Percentiles rank a stretch among this genome's conserved stretches.
phyloP scores from a whole-genome alignment of 2,888 invertebrate genomes.

The Sphaerolaimus hirsutus region DNA sequence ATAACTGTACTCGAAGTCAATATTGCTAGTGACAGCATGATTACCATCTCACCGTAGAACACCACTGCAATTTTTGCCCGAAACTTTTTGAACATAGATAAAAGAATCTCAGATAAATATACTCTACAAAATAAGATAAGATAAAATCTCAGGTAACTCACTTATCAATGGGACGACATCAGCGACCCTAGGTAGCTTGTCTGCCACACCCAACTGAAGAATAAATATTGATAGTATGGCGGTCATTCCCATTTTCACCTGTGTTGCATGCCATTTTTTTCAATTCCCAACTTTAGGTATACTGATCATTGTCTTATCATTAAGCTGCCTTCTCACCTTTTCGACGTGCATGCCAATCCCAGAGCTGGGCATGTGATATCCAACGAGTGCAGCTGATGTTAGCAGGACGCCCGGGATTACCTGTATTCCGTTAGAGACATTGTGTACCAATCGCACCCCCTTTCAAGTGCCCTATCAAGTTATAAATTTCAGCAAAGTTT shows the following conservation, averaged over 20 bases:
- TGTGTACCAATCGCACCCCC: background rate
- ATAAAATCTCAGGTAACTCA: background rate
- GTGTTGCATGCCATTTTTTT: background rate
- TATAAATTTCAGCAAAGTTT: too few relatives aligned
- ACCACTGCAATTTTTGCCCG: conserved; percentile 2
- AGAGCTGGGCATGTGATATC: conserved; percentile 6
- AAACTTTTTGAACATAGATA: too few relatives aligned
- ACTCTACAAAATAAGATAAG: background rate
- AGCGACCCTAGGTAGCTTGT: conserved; percentile 6
- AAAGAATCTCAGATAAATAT: too few relatives aligned
- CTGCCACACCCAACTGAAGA: conserved; percentile 3
- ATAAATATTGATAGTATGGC: conserved; percentile 6
- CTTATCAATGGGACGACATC: conserved; percentile 5
- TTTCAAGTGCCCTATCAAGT: background rate
- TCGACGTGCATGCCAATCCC: conserved; percentile 6
- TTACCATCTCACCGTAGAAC: conserved; percentile 2
- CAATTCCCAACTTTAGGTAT: background rate
- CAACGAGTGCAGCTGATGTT: conserved; percentile 3
- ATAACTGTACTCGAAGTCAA: conserved; percentile 2
- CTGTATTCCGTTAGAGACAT: conserved; percentile 4
- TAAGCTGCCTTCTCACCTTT: conserved; percentile 4
- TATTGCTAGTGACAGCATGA: conserved; percentile 2
- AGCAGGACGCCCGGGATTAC: conserved; percentile 1
- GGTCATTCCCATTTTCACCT: conserved; percentile 6
- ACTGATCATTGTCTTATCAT: background rate